Percentiles rank a stretch among this genome's conserved stretches.
phyloP scores from a whole-genome alignment of 2,797 vertebrate species.

The Urosaurus nigricauda region DNA sequence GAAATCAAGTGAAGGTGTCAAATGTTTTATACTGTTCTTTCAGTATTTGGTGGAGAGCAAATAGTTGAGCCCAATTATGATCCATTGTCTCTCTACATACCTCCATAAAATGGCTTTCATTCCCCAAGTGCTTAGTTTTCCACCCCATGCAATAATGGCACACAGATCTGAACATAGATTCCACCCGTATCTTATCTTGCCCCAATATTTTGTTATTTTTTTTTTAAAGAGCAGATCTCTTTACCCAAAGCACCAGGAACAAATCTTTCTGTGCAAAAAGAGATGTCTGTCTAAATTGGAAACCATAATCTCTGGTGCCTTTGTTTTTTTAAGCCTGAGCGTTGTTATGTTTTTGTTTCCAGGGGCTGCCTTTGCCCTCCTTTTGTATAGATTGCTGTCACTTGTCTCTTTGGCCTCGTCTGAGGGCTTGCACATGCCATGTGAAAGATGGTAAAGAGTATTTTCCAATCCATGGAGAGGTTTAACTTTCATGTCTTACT shows the following conservation, averaged over 20 bases:
- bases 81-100: background rate
- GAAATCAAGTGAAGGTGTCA: slow-evolving; percentile 30
- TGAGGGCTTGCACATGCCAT: background rate
- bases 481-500: background rate
- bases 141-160: background rate
- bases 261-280: background rate
- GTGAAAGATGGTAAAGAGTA: background rate
- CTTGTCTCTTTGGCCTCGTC: slow-evolving; percentile 16
- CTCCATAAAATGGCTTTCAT: slow-evolving; percentile 19
- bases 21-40: slow-evolving; percentile 7
- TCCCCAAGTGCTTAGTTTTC: background rate
- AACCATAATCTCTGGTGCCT: slow-evolving; percentile 28
- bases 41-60: background rate
- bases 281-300: slow-evolving; percentile 36
- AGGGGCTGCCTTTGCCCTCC: slow-evolving; percentile 38
- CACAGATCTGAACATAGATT: background rate
- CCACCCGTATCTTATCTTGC: background rate
- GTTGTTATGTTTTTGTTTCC: background rate
- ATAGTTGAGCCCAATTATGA: slow-evolving; percentile 30
- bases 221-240: background rate
- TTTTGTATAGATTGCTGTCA: slow-evolving; percentile 11
- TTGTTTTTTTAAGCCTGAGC: background rate
- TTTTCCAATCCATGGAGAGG: background rate
- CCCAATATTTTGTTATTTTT: slow-evolving; percentile 3
- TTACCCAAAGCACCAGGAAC: slow-evolving; percentile 5